These are phyloP conservation scores for Acanthiza pusilla DNA, from an alignment of 2,797 vertebrate genomes.

Conservation along the genomic window DNA sequence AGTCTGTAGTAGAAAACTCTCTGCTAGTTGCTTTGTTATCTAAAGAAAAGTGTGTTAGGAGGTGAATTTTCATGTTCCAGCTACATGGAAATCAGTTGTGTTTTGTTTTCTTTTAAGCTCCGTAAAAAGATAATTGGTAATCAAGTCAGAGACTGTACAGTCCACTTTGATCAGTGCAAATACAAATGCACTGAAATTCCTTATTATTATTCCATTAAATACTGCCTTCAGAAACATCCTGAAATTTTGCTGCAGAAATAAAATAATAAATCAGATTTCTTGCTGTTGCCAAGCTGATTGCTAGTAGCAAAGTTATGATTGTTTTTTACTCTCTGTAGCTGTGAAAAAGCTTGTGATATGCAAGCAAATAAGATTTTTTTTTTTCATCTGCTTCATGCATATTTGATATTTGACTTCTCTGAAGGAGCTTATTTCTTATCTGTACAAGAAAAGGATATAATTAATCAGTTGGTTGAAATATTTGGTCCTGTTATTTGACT, in stretches of 20 bases:
- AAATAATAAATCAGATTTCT: neutral
- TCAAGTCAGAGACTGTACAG: neutral
- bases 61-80: neutral
- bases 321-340: neutral
- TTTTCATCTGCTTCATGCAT: neutral
- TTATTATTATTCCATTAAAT: neutral
- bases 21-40: neutral
- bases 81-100: neutral
- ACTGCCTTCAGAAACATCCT: neutral
- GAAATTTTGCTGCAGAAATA: neutral
- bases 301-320: neutral
- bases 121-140: neutral
- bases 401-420: neutral
- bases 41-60: neutral
- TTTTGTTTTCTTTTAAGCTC: neutral
- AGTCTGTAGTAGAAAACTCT: neutral
- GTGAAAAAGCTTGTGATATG: neutral
- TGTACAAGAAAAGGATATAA: neutral
- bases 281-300: neutral
- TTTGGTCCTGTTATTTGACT: neutral
- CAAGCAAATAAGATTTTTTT: neutral
- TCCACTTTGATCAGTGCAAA: neutral
- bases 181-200: neutral
- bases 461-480: neutral
- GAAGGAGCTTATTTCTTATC: neutral